phyloP scores from a whole-genome alignment of 1,140 invertebrate genomes.

The Zophobas atratus region DNA sequence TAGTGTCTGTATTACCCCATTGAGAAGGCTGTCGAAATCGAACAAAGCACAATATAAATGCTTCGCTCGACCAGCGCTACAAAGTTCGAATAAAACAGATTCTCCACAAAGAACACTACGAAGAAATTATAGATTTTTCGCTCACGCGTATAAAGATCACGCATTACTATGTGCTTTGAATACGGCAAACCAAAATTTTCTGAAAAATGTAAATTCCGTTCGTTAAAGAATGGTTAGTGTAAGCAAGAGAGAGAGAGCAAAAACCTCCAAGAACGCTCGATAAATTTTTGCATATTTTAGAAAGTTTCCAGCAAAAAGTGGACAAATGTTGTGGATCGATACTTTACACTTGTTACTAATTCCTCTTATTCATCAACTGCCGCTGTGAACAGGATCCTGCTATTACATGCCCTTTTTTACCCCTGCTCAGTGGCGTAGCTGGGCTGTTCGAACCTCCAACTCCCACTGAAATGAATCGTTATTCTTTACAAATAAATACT shows the following conservation, averaged over 20 bases:
- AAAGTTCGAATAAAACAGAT: conserved; percentile 41
- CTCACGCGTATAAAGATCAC: conserved; percentile 41
- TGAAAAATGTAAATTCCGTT: conserved; percentile 23
- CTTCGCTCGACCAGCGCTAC: conserved; percentile 29
- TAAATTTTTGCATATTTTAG: conserved; percentile 21
- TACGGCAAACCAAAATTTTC: conserved; percentile 2
- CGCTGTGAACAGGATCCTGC: not conserved
- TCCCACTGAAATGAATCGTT: no score
- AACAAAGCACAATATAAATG: conserved; percentile 40
- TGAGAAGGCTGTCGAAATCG: conserved; percentile 30
- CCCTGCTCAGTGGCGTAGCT: no score
- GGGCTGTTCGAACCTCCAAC: no score
- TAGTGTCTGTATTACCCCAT: conserved; percentile 32
- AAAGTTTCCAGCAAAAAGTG: conserved; percentile 7
- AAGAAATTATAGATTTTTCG: conserved; percentile 39
- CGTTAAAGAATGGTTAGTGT: not conserved
- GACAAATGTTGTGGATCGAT: conserved; percentile 16
- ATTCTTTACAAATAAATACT: no score
- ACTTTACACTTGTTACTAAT: conserved; percentile 24
- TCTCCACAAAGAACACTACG: conserved; percentile 2
- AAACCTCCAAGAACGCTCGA: not conserved
- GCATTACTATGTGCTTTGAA: conserved; percentile 32
- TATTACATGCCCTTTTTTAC: no score
- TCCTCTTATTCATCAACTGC: conserved; percentile 19
- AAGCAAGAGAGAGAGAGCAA: not conserved